A percentile compares a stretch with the other conserved stretches of the same genome.
These are phyloP conservation scores for Mythimna lalbum DNA, from an alignment of 2,888 invertebrate genomes.

Conservation along the genomic window DNA sequence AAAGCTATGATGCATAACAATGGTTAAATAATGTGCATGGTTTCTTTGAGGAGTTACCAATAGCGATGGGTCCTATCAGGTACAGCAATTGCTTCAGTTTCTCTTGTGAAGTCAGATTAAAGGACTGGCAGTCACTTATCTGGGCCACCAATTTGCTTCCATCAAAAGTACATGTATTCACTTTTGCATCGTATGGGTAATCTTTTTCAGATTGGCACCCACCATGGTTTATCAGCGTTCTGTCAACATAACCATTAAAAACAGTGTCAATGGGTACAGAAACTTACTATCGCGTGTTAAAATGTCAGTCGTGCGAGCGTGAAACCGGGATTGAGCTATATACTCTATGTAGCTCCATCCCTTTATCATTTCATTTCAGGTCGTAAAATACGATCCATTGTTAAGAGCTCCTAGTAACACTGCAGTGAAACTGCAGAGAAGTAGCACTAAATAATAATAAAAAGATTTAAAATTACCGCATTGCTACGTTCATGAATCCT, in stretches of 20 bases:
- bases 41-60: constrained; percentile 24
- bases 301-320: too few relatives aligned
- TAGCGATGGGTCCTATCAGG: constrained; percentile 43
- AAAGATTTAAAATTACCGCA: constrained; percentile 18
- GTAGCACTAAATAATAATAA: neutral
- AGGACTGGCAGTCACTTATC: constrained; percentile 23
- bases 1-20: too few relatives aligned
- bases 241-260: constrained; percentile 9
- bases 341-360: too few relatives aligned
- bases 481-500: neutral
- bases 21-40: too few relatives aligned
- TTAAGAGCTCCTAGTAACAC: too few relatives aligned
- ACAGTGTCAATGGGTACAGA: neutral
- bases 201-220: constrained; percentile 53
- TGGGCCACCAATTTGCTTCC: constrained; percentile 9
- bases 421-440: too few relatives aligned
- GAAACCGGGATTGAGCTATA: too few relatives aligned
- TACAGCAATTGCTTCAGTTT: constrained; percentile 42
- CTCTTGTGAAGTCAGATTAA: constrained; percentile 81
- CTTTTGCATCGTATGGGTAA: constrained; percentile 55
- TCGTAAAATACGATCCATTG: too few relatives aligned
- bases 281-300: too few relatives aligned
- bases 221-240: constrained; percentile 32
- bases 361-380: too few relatives aligned
- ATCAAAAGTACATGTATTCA: constrained; percentile 32